Percentiles rank a stretch among this genome's conserved stretches.
Conservation (phyloP, 2,797 vertebrate species). For the Pseudochaenichthys georgianus region DNA sequence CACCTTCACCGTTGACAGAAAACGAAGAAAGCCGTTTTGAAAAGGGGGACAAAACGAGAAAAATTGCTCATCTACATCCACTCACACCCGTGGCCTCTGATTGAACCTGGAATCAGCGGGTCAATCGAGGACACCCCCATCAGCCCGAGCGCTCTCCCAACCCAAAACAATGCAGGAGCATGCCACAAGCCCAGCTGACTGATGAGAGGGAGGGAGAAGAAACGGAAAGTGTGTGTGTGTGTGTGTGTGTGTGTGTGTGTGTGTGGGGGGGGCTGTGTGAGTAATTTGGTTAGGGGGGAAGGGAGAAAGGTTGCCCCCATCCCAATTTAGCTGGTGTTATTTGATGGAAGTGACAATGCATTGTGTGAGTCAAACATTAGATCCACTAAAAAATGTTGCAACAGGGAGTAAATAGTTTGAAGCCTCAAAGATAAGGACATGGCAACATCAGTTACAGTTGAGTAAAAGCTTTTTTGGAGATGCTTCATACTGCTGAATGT, state of each 20-base stretch:
- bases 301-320: slow-evolving; percentile 15
- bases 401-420: background rate
- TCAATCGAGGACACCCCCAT: slow-evolving; percentile 66
- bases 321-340: slow-evolving; percentile 50
- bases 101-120: slow-evolving; percentile 61
- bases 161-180: slow-evolving; percentile 74
- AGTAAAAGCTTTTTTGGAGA: background rate
- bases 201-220: slow-evolving; percentile 68
- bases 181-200: slow-evolving; percentile 64
- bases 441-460: background rate
- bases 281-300: slow-evolving; percentile 36
- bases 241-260: background rate
- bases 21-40: slow-evolving; percentile 44
- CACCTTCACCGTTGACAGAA: slow-evolving; percentile 42
- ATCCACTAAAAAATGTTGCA: background rate
- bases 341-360: slow-evolving; percentile 37
- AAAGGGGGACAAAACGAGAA: slow-evolving; percentile 63
- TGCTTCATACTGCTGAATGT: background rate
- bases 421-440: background rate
- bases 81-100: slow-evolving; percentile 73
- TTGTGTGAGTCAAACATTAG: slow-evolving; percentile 14
- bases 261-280: slow-evolving; percentile 15
- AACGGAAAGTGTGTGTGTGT: slow-evolving; percentile 54
- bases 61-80: slow-evolving; percentile 67
- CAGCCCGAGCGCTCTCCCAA: slow-evolving; percentile 40